Conservation (phyloP, 2,797 vertebrate genomes). For the Urophycis tenuis region DNA sequence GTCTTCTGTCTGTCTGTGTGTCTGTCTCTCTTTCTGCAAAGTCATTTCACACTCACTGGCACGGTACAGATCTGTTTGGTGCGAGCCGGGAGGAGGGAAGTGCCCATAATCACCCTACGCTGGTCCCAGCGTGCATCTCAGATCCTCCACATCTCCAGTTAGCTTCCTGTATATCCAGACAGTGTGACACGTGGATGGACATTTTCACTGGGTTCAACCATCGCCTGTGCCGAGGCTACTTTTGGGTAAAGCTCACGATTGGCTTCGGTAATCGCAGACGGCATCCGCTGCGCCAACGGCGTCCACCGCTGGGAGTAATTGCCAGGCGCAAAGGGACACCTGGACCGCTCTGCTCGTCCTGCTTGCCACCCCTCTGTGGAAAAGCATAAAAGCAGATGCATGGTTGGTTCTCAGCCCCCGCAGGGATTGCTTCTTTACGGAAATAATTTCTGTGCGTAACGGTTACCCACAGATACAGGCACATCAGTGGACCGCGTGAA, state of each 20-base stretch:
- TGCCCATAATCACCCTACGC: neutral
- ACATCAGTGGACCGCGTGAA: neutral
- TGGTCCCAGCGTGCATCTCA: neutral
- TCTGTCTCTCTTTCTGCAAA: neutral
- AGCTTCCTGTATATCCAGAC: neutral
- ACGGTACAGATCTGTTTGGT: slow-evolving; percentile 42
- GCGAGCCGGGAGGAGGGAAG: slow-evolving; percentile 18
- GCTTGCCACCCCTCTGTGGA: too few relatives aligned
- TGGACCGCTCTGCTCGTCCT: too few relatives aligned
- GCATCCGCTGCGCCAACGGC: too few relatives aligned
- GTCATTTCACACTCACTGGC: slow-evolving; percentile 16
- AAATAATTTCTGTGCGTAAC: too few relatives aligned
- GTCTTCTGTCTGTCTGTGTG: neutral
- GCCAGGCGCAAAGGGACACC: too few relatives aligned
- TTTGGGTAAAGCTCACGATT: neutral
- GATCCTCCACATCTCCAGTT: neutral
- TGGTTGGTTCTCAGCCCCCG: too few relatives aligned
- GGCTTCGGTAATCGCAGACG: neutral
- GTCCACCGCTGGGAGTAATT: too few relatives aligned
- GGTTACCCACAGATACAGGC: neutral
- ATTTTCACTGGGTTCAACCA: neutral
- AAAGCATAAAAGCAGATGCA: neutral
- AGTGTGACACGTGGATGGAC: neutral
- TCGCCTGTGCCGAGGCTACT: neutral
- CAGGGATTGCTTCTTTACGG: too few relatives aligned